phyloP scores from a whole-genome alignment of 2,797 vertebrate species.

The Stomatorhinus walkeri region DNA sequence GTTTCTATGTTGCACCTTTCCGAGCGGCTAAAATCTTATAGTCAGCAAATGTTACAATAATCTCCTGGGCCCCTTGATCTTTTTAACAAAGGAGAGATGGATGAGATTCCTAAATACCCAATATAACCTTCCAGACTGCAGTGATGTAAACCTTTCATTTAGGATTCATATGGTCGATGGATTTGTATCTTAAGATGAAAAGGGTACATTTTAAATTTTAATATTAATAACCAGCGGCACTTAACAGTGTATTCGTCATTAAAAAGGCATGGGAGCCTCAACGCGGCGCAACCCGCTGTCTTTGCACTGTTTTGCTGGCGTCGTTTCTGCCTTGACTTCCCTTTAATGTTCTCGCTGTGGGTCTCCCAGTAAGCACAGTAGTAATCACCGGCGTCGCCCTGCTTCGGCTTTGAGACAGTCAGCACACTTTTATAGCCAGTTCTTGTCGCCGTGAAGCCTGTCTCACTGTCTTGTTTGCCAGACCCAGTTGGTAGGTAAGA shows the following conservation, averaged over 20 bases:
- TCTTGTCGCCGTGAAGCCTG: too few species aligned
- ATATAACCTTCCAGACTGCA: neutral
- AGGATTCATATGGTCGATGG: neutral
- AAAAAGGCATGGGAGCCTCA: neutral
- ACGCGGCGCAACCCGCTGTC: neutral
- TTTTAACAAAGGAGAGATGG: neutral
- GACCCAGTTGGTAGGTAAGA: neutral
- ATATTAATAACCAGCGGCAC: neutral
- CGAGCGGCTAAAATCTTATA: neutral
- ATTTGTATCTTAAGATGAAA: neutral
- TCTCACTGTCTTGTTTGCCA: too few species aligned
- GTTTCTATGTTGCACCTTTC: neutral
- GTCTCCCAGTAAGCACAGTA: neutral
- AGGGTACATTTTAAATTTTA: neutral
- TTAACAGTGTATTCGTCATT: neutral
- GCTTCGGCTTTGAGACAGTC: neutral
- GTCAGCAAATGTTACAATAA: neutral
- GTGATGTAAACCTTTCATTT: neutral
- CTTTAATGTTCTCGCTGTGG: neutral
- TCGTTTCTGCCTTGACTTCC: neutral
- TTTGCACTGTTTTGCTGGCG: neutral
- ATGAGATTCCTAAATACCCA: neutral
- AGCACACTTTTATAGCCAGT: neutral
- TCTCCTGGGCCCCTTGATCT: neutral
- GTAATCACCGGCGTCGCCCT: neutral